A percentile compares a stretch with the other conserved stretches of the same genome.
These are phyloP conservation scores for Anolis sagrei DNA, from an alignment of 2,113 vertebrate species.

Conservation along the genomic window DNA sequence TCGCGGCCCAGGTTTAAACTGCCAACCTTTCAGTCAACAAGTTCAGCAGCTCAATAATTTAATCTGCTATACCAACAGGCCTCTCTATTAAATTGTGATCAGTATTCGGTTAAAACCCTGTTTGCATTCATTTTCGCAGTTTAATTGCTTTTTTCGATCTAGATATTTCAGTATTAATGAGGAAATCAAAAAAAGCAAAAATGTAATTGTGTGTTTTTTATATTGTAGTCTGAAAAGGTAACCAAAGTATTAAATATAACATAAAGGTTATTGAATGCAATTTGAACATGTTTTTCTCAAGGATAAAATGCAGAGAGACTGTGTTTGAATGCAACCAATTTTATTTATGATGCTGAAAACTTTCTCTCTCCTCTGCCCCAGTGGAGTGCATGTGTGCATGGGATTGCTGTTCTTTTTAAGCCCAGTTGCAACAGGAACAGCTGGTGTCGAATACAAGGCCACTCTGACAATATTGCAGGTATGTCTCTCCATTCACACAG, in stretches of 20 bases:
- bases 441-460: slow-evolving; percentile 74
- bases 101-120: no score
- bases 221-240: neutral
- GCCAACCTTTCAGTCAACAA: no score
- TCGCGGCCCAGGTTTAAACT: no score
- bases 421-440: slow-evolving; percentile 78
- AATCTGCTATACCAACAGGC: no score
- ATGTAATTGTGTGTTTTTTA: neutral
- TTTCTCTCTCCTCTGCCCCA: neutral
- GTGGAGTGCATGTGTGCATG: slow-evolving; percentile 28
- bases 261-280: neutral
- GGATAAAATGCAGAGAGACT: neutral
- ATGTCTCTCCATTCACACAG: slow-evolving; percentile 62
- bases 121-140: no score
- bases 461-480: slow-evolving; percentile 57
- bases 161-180: no score
- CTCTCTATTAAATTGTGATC: no score
- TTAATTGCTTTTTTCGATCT: no score
- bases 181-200: neutral
- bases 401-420: slow-evolving; percentile 58
- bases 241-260: neutral
- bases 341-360: slow-evolving; percentile 29
- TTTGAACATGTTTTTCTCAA: neutral
- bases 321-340: slow-evolving; percentile 1
- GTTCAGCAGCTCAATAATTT: no score